Conservation (phyloP, 2,888 invertebrate species). For the Temnothorax unifasciatus region DNA sequence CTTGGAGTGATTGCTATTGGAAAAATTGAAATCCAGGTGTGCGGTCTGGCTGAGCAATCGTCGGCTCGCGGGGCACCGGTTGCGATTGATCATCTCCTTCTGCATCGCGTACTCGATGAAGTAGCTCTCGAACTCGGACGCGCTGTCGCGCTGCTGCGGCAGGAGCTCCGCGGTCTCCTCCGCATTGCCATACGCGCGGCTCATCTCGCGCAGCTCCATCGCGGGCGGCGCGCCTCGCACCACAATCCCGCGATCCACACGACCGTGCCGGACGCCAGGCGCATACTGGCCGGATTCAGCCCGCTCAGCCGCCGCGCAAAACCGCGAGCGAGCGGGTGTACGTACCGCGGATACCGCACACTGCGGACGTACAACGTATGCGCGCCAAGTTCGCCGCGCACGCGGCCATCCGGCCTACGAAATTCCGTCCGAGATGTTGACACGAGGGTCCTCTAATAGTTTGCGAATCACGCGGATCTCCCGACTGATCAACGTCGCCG, state of each 20-base stretch:
- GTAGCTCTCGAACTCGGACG: conserved; percentile 79
- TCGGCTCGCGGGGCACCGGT: conserved; percentile 81
- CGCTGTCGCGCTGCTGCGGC: conserved; percentile 75
- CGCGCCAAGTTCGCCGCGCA: conserved; percentile 17
- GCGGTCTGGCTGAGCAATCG: conserved; percentile 81
- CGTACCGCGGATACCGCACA: neutral
- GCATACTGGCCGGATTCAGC: conserved; percentile 22
- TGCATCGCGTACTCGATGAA: conserved; percentile 83
- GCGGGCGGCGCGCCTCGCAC: conserved; percentile 27
- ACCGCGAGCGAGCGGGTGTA: neutral
- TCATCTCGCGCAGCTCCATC: conserved; percentile 83
- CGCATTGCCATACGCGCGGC: conserved; percentile 64
- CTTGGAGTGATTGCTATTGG: conserved; percentile 80
- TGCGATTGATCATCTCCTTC: conserved; percentile 83
- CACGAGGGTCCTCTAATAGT: neutral
- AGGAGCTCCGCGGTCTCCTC: conserved; percentile 82
- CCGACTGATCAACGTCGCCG: neutral
- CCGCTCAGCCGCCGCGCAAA: neutral
- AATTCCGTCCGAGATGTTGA: neutral
- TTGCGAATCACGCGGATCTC: neutral
- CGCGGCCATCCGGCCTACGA: neutral
- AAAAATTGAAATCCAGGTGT: conserved; percentile 76
- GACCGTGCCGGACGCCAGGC: conserved; percentile 17
- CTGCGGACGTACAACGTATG: conserved; percentile 35
- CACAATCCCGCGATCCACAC: conserved; percentile 4